Evolutionary conservation across 1,140 invertebrate genomes (phyloP).

Genomic region (Aplysia californica): DNA sequence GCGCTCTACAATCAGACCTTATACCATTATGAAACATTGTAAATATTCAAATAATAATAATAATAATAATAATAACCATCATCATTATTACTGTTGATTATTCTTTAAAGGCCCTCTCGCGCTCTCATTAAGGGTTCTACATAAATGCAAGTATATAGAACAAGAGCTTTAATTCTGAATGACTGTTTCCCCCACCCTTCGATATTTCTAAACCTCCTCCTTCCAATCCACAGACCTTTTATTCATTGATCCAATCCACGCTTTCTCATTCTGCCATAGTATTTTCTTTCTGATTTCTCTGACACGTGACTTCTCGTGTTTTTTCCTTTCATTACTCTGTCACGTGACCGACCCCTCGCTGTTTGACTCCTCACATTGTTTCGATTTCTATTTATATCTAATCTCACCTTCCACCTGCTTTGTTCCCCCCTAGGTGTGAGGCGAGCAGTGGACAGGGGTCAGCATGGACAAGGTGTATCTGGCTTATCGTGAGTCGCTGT

Average conservation of each 20-base stretch:
- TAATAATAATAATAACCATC: no score
- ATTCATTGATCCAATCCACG: not conserved
- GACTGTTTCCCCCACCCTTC: not conserved
- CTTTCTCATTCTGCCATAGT: not conserved
- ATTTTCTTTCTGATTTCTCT: not conserved
- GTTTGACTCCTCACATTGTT: not conserved
- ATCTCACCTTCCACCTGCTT: not conserved
- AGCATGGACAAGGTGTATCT: conserved; percentile 66
- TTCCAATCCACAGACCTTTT: not conserved
- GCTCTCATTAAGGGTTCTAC: not conserved
- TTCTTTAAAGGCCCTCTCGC: not conserved
- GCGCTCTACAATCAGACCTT: not conserved
- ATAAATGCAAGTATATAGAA: not conserved
- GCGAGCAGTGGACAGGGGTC: not conserved
- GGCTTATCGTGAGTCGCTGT: conserved; percentile 59
- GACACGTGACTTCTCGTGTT: not conserved
- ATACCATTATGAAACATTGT: not conserved
- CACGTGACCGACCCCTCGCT: not conserved
- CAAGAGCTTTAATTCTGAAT: not conserved
- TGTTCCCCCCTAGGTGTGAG: conserved; percentile 21
- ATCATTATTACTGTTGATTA: not conserved
- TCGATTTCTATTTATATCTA: not conserved
- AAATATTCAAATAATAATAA: no score
- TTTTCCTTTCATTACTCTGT: not conserved
- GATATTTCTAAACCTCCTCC: not conserved